Evolutionary conservation across 23 tunicate species (phyloP).

Genomic region (Trididemnum clinides): DNA sequence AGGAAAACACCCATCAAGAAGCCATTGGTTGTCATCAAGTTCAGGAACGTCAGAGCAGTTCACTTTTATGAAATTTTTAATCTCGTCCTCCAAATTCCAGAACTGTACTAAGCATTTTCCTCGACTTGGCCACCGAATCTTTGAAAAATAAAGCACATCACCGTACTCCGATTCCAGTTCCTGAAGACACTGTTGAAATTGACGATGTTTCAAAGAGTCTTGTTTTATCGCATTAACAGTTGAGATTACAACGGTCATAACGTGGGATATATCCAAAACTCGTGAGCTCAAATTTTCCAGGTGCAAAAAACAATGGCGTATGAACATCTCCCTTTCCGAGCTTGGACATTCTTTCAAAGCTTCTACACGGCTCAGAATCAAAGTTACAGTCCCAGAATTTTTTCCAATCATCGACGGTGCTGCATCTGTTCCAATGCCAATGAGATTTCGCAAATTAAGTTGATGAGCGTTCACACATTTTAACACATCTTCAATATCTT

Average conservation of each 20-base stretch:
- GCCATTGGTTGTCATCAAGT: background rate
- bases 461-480: background rate
- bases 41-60: background rate
- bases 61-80: background rate
- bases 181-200: background rate
- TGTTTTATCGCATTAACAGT: background rate
- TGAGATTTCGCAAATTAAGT: background rate
- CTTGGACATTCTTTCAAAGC: too few relatives aligned
- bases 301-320: slow-evolving; percentile 19
- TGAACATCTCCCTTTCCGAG: background rate
- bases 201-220: background rate
- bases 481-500: background rate
- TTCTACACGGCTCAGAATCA: slow-evolving; percentile 11
- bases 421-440: slow-evolving; percentile 40
- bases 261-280: background rate
- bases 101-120: background rate
- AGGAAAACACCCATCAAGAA: background rate
- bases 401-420: slow-evolving; percentile 35
- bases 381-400: slow-evolving; percentile 27
- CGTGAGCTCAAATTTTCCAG: background rate
- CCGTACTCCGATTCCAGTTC: background rate
- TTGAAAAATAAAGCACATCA: background rate
- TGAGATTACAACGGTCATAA: background rate
- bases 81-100: background rate
- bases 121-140: background rate